Evolutionary conservation across 2,113 vertebrate genomes (phyloP).

Genomic region (Barnardius zonarius): DNA sequence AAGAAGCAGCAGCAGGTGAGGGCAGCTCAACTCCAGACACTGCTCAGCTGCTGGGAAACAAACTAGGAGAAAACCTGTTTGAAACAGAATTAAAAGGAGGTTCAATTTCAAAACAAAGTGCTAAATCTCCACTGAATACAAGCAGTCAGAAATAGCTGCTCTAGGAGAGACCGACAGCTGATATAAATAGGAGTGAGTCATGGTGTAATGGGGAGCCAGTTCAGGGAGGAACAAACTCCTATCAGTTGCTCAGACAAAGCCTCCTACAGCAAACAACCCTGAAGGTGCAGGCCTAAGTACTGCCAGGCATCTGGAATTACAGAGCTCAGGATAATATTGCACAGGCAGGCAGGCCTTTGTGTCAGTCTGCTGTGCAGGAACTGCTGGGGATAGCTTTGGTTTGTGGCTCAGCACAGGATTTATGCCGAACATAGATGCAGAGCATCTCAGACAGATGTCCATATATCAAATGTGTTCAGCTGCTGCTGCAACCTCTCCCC

Average conservation of each 20-base stretch:
- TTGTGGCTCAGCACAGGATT: not conserved
- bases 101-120: not conserved
- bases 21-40: not conserved
- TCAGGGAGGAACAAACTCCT: not conserved
- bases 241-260: slow-evolving; percentile 8
- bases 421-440: not conserved
- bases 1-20: not conserved
- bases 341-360: not conserved
- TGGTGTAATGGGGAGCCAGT: not conserved
- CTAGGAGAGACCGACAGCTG: not conserved
- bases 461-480: not conserved
- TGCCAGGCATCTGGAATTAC: not conserved
- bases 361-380: not conserved
- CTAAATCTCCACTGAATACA: not conserved
- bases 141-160: slow-evolving; percentile 48
- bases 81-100: not conserved
- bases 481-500: not conserved
- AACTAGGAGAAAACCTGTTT: not conserved
- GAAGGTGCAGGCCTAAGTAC: not conserved
- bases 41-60: not conserved
- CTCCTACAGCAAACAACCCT: not conserved
- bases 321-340: not conserved
- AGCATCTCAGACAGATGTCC: not conserved
- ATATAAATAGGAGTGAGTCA: slow-evolving; percentile 53
- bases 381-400: not conserved